phyloP scores from a whole-genome alignment of 2,797 vertebrate genomes.

The Girardinus metallicus region DNA sequence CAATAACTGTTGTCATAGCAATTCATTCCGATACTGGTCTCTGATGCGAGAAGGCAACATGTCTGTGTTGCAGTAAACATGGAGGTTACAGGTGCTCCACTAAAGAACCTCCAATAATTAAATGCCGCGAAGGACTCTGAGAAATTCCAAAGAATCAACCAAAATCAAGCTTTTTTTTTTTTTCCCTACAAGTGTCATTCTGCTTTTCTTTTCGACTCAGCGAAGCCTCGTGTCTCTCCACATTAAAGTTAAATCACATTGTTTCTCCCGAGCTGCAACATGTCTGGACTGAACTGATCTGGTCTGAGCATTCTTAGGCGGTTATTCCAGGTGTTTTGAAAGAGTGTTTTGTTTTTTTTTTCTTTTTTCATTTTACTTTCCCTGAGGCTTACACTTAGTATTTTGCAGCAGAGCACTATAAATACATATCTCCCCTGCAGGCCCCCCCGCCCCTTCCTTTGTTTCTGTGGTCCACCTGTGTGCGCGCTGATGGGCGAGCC shows the following conservation, averaged over 20 bases:
- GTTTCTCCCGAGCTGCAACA: constrained; percentile 39
- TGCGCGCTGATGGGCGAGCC: constrained; percentile 45
- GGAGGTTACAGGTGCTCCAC: neutral
- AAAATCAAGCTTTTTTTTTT: neutral
- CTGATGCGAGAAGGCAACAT: constrained; percentile 9
- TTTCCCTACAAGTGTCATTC: neutral
- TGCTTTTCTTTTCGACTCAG: neutral
- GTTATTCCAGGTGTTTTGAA: constrained; percentile 36
- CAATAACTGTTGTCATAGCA: constrained; percentile 29
- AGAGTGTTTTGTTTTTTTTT: constrained; percentile 23
- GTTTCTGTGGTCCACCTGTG: constrained; percentile 48
- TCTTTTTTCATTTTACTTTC: constrained; percentile 28
- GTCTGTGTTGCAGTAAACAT: constrained; percentile 13
- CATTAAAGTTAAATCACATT: constrained; percentile 20
- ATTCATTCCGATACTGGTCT: constrained; percentile 11
- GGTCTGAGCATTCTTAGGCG: constrained; percentile 31
- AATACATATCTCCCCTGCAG: constrained; percentile 9
- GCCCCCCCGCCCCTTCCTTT: constrained; percentile 3
- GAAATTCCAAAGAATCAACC: neutral
- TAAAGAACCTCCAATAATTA: neutral
- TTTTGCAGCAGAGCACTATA: constrained; percentile 43
- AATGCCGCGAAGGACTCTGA: neutral
- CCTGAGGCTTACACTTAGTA: constrained; percentile 25
- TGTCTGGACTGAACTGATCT: constrained; percentile 46
- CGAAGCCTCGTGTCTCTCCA: constrained; percentile 12